Conservation (phyloP, 2,888 invertebrate species). For the Apotomis capreana region DNA sequence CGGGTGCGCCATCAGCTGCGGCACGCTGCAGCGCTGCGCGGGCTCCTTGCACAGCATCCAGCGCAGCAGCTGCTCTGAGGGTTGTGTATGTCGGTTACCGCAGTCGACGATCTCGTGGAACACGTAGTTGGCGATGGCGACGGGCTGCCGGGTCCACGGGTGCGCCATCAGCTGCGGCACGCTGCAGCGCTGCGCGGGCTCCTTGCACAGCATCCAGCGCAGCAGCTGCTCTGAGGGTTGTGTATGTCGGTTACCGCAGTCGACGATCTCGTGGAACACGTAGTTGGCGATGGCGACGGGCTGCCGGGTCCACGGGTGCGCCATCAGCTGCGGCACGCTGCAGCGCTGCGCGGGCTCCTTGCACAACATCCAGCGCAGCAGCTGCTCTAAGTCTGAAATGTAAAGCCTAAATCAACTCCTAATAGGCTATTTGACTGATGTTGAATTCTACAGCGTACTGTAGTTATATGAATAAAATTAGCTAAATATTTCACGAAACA, state of each 20-base stretch:
- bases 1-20: conserved; percentile 42
- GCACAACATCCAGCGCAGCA: conserved; percentile 65
- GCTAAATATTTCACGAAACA: no score
- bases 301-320: conserved; percentile 68
- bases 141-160: conserved; percentile 75
- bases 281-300: conserved; percentile 81
- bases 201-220: no score
- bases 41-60: conserved; percentile 87
- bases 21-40: conserved; percentile 79
- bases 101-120: conserved; percentile 84
- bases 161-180: no score
- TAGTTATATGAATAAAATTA: no score
- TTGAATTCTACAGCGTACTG: no score
- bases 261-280: conserved; percentile 83
- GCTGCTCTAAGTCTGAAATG: conserved; percentile 69
- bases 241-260: conserved; percentile 68
- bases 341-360: no score
- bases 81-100: conserved; percentile 68
- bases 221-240: conserved; percentile 56
- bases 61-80: conserved; percentile 62
- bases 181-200: no score
- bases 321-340: no score
- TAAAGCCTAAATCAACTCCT: not conserved
- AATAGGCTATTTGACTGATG: no score
- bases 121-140: conserved; percentile 78